These are phyloP conservation scores for Aleadryas rufinucha DNA, from an alignment of 2,113 vertebrate species.

Conservation along the genomic window DNA sequence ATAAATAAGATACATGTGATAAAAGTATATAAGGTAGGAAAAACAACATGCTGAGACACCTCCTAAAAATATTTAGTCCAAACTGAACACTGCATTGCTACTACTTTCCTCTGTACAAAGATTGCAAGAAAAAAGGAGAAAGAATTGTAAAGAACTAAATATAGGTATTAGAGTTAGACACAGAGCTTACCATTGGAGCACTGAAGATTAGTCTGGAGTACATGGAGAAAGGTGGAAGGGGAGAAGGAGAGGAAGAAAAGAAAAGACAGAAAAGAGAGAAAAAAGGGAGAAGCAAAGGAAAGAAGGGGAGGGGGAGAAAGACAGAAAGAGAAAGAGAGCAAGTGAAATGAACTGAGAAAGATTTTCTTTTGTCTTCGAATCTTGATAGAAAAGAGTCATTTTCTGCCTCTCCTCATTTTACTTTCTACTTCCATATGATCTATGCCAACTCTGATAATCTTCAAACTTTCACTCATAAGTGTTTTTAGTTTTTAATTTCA, in stretches of 20 bases:
- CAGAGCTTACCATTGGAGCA: neutral
- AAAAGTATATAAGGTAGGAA: neutral
- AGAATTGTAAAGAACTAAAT: neutral
- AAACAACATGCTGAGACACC: neutral
- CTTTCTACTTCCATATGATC: neutral
- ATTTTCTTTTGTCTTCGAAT: neutral
- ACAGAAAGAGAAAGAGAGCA: rapidly evolving
- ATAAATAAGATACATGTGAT: neutral
- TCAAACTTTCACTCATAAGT: neutral
- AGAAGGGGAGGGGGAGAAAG: rapidly evolving
- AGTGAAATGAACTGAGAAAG: neutral
- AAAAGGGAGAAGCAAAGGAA: neutral
- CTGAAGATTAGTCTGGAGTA: neutral
- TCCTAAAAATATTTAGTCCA: neutral
- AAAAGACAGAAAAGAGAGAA: neutral
- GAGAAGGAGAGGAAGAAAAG: neutral
- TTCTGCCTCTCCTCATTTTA: neutral
- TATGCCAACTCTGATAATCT: neutral
- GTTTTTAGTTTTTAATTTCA: neutral
- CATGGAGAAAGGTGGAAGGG: neutral
- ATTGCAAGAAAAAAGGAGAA: neutral
- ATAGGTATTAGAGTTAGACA: neutral
- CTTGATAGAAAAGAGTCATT: neutral
- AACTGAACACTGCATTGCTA: neutral
- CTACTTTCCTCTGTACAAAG: neutral